Base-by-base conservation (phyloP, 2,888 invertebrate genomes). In the Chironomus tentans region DNA sequence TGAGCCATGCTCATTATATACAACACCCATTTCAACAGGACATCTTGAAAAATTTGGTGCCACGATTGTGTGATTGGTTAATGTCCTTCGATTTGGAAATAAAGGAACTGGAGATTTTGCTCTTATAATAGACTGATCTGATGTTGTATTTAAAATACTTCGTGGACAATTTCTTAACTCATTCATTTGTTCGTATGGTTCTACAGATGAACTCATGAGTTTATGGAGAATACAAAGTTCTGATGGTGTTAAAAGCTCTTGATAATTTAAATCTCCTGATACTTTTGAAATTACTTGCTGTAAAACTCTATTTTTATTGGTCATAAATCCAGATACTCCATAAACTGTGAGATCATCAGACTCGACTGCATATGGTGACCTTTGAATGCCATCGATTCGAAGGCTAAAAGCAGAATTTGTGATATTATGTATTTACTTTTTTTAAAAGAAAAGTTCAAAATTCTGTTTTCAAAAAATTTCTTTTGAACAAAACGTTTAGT, bases 21-120 rank as follows among this genome's bases (percentile, higher is more conserved):
- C 83, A 0, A 90, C 88, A 1, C 91, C 91, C 48, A 86, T 85
- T 84, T 91, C 90, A 77, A 88, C 84, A 0, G 91, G 90, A 80
- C 91, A 91, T 79, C 86, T 74, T 5, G 79, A 79, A 13, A 78
- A 68, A 77, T 77, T 71, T n/a, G 74, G 74, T 5, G 47, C 18
- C 2, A 68, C n/a, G 2, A 74, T 21, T 21, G 74, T 74, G n/a
- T 62, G 62, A 65, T 74, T 74, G 3, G 5, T 38, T 3, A 15
- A 21, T 5, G 47, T 7, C 38, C 62, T 62, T 47, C 74, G 46
- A 47, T 68, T 24, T 12, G 56, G 72, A 65, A 65, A 13, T 2
- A 46, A 68, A 28, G 68, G 68, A 24, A 4, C n/a, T 1, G 48
- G 65, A 22, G 48, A 22, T 65, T 68, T 74, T 2, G 21, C 4